These are phyloP conservation scores for Nyctereutes procyonoides DNA, from an alignment of 2,113 vertebrate species.

Conservation along the genomic window DNA sequence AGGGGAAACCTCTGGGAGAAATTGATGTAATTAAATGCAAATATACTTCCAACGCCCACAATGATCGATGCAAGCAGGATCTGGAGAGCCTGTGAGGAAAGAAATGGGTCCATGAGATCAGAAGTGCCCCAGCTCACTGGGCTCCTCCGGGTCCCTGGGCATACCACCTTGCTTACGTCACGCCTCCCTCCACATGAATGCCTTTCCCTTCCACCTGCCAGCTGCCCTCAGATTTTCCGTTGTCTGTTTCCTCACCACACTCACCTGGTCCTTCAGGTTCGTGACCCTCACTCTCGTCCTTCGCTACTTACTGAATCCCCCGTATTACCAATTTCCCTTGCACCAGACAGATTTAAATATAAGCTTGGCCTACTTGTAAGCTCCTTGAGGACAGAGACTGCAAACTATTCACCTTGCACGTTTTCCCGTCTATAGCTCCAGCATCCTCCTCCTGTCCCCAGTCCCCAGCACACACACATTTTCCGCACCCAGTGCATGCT, in stretches of 20 bases:
- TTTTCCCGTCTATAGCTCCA: no score
- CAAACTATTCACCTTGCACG: not conserved
- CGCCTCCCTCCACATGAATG: fast-evolving
- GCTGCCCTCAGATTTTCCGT: not conserved
- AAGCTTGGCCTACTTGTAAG: not conserved
- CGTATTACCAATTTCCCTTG: not conserved
- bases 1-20: conserved; percentile 32
- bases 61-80: conserved; percentile 70
- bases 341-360: not conserved
- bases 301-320: not conserved
- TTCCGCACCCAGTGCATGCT: not conserved
- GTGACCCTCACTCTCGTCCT: not conserved
- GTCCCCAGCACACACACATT: not conserved
- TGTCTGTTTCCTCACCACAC: no score
- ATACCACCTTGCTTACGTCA: fast-evolving
- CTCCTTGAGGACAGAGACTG: not conserved
- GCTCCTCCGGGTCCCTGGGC: no score
- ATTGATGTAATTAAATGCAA: not conserved
- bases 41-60: conserved; percentile 42
- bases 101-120: not conserved
- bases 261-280: not conserved
- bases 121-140: no score
- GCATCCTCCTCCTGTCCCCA: not conserved
- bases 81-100: conserved; percentile 70
- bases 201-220: not conserved